Evolutionary conservation across 2,797 vertebrate genomes (phyloP), one percentile per base, ranked within the genome.

Genomic region (Hoplostethus atlanticus): DNA sequence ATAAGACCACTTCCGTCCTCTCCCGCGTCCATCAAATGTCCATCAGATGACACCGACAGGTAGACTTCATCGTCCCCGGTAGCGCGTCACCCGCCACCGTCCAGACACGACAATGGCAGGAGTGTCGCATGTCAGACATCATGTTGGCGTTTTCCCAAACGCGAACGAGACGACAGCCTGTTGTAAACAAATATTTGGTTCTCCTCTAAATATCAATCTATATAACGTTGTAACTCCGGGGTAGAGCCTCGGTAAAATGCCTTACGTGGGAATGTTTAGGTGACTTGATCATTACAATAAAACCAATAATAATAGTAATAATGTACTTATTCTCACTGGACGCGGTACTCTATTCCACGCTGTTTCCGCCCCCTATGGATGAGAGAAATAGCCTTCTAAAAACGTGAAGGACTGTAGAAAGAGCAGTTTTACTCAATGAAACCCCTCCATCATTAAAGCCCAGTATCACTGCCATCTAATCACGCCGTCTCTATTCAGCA

Each of bases 111-210:
- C 77, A 21, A 6, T 72, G 74, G 77, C 86, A 76, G 66, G 78
- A 48, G 72, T 85, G 90, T 86, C 83, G 86, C 82, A 80, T 83
- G 84, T 65, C 71, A 68, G 34, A 12, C 64, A 21, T 58, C 73
- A 62, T 65, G 68, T 7, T 17, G 77, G 30, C 53, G 87, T 63
- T 61, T 68, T 5, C 34, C 55, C 16, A 38, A 38, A 9, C 68
- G 11, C 16, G 63, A 66, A 54, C 51, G 50, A 64, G 64, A 58
- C 64, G 72, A 73, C 85, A 79, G 91, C 83, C 89, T 88, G 91
- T 89, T 87, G 87, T 85, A 82, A 76, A 72, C 77, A 77, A 12
- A 79, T 66, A 31, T 31, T 48, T 44, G 13, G 52, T 38, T 17
- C 51, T 67, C 57, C 73, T 71, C 62, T 4, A 76, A 55, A 65